Base-by-base conservation (phyloP, 2,888 invertebrate genomes). In the Hirtodrosophila confusa region DNA sequence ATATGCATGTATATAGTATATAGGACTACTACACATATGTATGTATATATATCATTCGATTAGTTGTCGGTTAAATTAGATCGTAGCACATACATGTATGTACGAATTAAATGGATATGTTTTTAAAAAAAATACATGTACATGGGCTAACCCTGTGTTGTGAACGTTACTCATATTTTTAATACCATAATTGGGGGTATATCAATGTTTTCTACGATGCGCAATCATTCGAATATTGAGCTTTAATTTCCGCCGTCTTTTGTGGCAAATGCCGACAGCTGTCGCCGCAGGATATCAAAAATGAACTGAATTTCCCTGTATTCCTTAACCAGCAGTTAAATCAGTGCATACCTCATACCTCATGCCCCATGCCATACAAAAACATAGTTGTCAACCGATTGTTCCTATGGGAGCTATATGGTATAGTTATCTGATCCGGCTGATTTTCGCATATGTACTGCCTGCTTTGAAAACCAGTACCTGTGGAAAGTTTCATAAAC, bases 141-240 rank as follows among this genome's bases (percentile, higher is more conserved):
- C 31, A 35, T 41, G 7, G 3, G n/a, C 17, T 17, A 17, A 17
- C 17, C 17, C 17, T 41, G 4, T 41, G 7, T 31, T 5, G 6
- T 27, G 6, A 27, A 27, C 5, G 1, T 27, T 27, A 5, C 27
- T 5, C 4, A 27, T 5, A 4, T 1, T 27, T 27, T 27, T 27
- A 27, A 27, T 27, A 6, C 6, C 27, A 27, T 6, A 27, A 17
- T 31, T 27, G 27, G 27, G 40, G n/a, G 17, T 50, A 11, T n/a
- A 27, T 11, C 53, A 39, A 39, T 40, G 58, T 50, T 39, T 60
- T 64, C 61, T 43, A 44, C 62, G 27, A 56, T 60, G 64, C 49
- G 72, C 85, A 77, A 79, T 86, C 82, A 86, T 49, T 86, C 72
- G 86, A 80, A 84, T 84, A 86, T 84, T 84, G 86, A 84, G 84